Evolutionary conservation across 2,113 vertebrate genomes (phyloP), one percentile per base, ranked within the genome.

Genomic region (Chionomys nivalis): DNA sequence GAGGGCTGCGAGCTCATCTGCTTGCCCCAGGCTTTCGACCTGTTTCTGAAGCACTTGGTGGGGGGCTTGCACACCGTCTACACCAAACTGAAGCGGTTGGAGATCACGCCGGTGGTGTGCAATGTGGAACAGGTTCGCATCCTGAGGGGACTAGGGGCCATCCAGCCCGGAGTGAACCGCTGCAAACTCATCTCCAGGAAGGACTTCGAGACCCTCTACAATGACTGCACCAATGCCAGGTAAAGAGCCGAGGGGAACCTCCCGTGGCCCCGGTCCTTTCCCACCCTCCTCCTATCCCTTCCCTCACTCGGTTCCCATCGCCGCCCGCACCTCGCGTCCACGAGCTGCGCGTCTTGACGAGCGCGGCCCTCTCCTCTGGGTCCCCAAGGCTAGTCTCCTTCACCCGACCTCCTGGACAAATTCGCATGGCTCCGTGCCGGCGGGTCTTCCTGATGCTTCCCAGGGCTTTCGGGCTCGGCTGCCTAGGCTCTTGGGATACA

Each of bases 141-240:
- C 98, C 99, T 99, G 98, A 97, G 99, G 90, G 99, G 99, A 97
- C 99, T 99, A 98, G 99, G 99, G 93, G 99, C 99, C 98, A 99
- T 99, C 99, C 99, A 99, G 97, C 99, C 99, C 90, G 99, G 99
- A 73, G 99, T 99, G 96, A 99, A 99, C 98, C 99, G 99, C 98
- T 99, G 99, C 98, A 99, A 99, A 98, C 99, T 99, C 98, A 99
- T 99, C 98, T 99, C 99, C 98, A 99, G 99, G 89, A 99, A 99
- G 97, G 99, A 99, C 98, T 99, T 99, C 99, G 99, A 99, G 99
- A 99, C 99, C 58, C 99, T 99, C 89, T 99, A 99, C 99, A 99
- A 99, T 98, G 99, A 99, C 98, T 99, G 99, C 99, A 99, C 99
- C 98, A 99, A 99, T 93, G 99, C 99, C n/a, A 99, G 99, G 99